Evolutionary conservation across 2,888 invertebrate species (phyloP), one percentile per base, ranked within the genome.

Genomic region (Leucophora obtusa): DNA sequence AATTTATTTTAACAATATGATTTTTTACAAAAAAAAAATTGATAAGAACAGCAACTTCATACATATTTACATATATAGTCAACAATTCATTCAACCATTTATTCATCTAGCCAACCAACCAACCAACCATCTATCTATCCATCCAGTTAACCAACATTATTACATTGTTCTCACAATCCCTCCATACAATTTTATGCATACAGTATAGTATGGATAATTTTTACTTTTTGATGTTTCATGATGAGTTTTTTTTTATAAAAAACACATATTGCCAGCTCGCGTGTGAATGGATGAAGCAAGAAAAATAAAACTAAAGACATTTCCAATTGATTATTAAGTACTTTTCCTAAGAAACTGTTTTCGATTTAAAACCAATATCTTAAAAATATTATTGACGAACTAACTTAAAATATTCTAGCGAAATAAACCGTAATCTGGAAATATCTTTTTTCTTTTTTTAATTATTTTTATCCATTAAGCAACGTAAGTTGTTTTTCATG

Each of bases 91-190:
- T 58, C 65, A 51, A 56, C 58, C 73, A 50, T 28, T 28, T 3
- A 28, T 28, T 7, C 28, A 28, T 28, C 28, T 7, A 28, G 28
- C 28, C 62, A 71, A 56, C n/a, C 62, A 70, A 60, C 10, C 62
- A 75, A 47, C 58, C 79, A 72, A 15, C 35, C 70, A 70, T 17
- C 50, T 56, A 72, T 47, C 76, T 72, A 68, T n/a, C 56, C 54
- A 80, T 76, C 63, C 79, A 72, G 72, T 68, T 69, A 72, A 76
- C 75, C 68, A 71, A 71, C 60, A 50, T 80, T 80, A 71, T 80
- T 69, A 73, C 63, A 59, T 69, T 77, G 54, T 71, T 71, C 53
- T 66, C 66, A 28, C 24, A 66, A 66, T 72, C 66, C 47, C 38
- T 66, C 50, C 9, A 59, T 58, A 51, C 59, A 65, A 51, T 59